Conservation (phyloP, 2,113 vertebrate species). For the Prinia subflava region DNA sequence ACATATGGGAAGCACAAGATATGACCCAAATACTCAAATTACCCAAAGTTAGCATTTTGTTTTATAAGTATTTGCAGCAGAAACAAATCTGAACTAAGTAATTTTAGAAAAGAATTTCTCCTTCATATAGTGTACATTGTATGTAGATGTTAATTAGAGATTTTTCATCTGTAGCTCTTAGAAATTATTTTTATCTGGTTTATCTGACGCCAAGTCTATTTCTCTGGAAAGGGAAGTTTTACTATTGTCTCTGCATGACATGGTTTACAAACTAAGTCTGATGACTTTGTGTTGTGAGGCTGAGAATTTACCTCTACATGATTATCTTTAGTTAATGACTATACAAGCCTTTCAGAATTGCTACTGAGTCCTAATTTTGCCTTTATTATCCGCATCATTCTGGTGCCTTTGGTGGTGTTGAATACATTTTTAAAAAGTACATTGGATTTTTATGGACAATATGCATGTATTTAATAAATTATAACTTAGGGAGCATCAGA, state of each 20-base stretch:
- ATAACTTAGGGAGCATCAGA: neutral
- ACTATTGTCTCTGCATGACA: neutral
- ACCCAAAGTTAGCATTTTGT: neutral
- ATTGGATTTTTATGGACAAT: neutral
- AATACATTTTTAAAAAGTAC: neutral
- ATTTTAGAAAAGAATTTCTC: slow-evolving; percentile 4
- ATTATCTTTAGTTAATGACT: neutral
- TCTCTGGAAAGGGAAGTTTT: neutral
- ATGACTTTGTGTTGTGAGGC: neutral
- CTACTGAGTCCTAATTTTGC: neutral
- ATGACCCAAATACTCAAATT: neutral
- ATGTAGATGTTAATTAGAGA: neutral
- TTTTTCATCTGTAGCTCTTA: neutral
- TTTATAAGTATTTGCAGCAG: neutral
- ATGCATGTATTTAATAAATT: neutral
- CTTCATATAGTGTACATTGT: neutral
- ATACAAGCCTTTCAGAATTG: neutral
- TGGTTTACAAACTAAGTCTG: neutral
- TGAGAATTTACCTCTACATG: neutral
- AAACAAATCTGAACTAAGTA: neutral
- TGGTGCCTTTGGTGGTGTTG: neutral
- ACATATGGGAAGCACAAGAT: neutral
- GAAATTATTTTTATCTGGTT: neutral
- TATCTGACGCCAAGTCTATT: neutral
- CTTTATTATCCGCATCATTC: neutral